Evolutionary conservation across 2,888 invertebrate species (phyloP).

Genomic region (Cataglyphis cursor): DNA sequence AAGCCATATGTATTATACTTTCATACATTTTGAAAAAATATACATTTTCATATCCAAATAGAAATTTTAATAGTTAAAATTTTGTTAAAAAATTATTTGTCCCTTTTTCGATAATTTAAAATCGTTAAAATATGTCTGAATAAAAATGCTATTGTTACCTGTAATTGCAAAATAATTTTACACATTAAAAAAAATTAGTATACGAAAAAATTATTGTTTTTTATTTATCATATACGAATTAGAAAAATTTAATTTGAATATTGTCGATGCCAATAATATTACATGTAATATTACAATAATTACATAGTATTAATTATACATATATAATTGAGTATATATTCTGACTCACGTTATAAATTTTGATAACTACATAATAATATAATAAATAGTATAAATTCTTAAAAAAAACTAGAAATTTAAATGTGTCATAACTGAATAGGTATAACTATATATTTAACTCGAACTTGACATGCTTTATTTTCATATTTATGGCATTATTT

Average conservation of each 20-base stretch:
- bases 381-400: neutral
- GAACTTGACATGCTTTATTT: neutral
- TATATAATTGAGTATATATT: neutral
- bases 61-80: too few species aligned
- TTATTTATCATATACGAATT: neutral
- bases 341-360: neutral
- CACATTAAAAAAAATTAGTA: neutral
- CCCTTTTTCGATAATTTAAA: neutral
- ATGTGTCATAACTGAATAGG: neutral
- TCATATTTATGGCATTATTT: neutral
- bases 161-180: neutral
- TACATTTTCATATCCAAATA: constrained; percentile 19
- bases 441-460: neutral
- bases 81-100: neutral
- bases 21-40: neutral
- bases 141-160: constrained; percentile 6
- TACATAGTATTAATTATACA: neutral
- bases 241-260: neutral
- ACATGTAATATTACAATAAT: too few species aligned
- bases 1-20: neutral
- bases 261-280: neutral
- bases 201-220: neutral
- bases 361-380: neutral
- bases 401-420: neutral
- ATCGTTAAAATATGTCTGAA: neutral